Percentiles rank a stretch among this genome's conserved stretches.
Conservation (phyloP, 1,140 invertebrate species). For the Drosophila gunungcola region DNA sequence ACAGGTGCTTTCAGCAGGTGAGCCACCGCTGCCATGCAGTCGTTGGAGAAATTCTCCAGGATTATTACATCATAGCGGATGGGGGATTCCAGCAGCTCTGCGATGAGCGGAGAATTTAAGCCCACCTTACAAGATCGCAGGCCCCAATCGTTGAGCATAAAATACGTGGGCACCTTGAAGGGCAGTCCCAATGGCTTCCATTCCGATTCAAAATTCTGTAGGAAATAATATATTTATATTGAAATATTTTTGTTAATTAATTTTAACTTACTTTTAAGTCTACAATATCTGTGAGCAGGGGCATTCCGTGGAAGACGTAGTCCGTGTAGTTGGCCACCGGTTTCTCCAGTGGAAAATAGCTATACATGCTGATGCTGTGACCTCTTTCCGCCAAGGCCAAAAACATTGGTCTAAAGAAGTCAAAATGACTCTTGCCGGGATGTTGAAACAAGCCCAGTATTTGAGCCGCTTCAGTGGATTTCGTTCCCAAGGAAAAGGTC, state of each 20-base stretch:
- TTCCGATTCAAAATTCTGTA: constrained; percentile 38
- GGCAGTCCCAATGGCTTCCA: constrained; percentile 41
- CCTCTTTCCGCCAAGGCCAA: constrained; percentile 86
- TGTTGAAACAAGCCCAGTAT: constrained; percentile 88
- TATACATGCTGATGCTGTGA: constrained; percentile 88
- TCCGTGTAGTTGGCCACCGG: constrained; percentile 87
- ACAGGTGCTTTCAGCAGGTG: constrained; percentile 86
- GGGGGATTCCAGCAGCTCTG: constrained; percentile 77
- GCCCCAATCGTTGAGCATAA: constrained; percentile 65
- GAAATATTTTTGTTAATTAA: too few species aligned
- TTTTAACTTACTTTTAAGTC: constrained; percentile 45
- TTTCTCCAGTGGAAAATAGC: constrained; percentile 86
- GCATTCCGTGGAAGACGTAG: constrained; percentile 85
- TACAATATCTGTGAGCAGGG: constrained; percentile 80
- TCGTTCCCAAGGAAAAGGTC: constrained; percentile 7
- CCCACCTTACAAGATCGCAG: constrained; percentile 86
- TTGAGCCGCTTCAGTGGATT: constrained; percentile 33
- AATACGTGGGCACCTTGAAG: constrained; percentile 62
- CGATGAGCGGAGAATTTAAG: constrained; percentile 84
- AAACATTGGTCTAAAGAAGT: constrained; percentile 88
- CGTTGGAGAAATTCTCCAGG: constrained; percentile 87
- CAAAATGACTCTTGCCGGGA: constrained; percentile 89
- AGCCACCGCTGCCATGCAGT: constrained; percentile 87
- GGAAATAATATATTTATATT: too few species aligned
- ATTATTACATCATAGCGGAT: constrained; percentile 87